phyloP scores from a whole-genome alignment of 2,888 invertebrate species.

The Diarsia rubi region DNA sequence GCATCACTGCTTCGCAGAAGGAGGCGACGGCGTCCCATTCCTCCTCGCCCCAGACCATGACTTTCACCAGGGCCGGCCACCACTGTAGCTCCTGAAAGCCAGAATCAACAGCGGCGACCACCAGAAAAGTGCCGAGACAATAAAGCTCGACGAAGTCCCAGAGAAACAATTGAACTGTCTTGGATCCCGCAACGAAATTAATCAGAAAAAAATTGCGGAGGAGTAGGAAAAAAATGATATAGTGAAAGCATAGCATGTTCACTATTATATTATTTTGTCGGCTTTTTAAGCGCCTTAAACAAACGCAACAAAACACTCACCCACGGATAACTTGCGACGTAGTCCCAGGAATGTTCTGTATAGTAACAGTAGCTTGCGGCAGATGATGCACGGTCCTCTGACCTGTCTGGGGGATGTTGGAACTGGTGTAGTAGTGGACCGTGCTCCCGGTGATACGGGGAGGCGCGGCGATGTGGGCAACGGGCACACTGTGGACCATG shows the following conservation, averaged over 20 bases:
- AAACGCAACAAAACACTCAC: slow-evolving; percentile 68
- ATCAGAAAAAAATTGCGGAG: too few relatives aligned
- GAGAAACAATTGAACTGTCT: too few relatives aligned
- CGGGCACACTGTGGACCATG: slow-evolving; percentile 87
- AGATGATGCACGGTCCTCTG: slow-evolving; percentile 81
- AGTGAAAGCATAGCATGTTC: neutral
- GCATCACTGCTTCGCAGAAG: too few relatives aligned
- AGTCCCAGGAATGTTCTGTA: slow-evolving; percentile 85
- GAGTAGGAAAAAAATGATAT: too few relatives aligned
- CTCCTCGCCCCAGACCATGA: too few relatives aligned
- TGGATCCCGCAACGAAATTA: too few relatives aligned
- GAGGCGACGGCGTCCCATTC: too few relatives aligned
- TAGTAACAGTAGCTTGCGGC: slow-evolving; percentile 85
- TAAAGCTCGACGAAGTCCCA: too few relatives aligned
- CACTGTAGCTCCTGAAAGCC: too few relatives aligned
- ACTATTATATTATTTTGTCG: neutral
- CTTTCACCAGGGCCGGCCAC: too few relatives aligned
- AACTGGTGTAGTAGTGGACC: slow-evolving; percentile 81
- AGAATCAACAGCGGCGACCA: too few relatives aligned
- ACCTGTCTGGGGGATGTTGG: slow-evolving; percentile 64
- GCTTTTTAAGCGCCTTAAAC: neutral
- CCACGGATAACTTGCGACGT: slow-evolving; percentile 86
- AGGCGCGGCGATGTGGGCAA: slow-evolving; percentile 83
- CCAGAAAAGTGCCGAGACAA: too few relatives aligned
- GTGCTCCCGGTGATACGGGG: slow-evolving; percentile 84